Percentiles rank a stretch among this genome's conserved stretches.
phyloP scores from a whole-genome alignment of 2,797 vertebrate species.

The Rhadinocentrus ornatus region DNA sequence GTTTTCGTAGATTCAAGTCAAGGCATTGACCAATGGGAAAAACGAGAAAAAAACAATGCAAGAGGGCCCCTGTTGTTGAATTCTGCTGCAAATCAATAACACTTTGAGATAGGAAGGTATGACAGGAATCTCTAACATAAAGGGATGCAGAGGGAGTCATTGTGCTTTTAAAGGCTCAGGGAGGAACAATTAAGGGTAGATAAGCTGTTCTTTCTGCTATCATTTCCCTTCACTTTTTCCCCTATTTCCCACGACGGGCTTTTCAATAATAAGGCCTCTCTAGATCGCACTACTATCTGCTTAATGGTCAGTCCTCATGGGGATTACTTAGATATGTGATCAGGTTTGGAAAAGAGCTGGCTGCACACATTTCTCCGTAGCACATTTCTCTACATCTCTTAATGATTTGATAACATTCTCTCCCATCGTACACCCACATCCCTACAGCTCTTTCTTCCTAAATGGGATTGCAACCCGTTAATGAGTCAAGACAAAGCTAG shows the following conservation, averaged over 20 bases:
- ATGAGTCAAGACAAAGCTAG: conserved; percentile 73
- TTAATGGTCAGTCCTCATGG: conserved; percentile 64
- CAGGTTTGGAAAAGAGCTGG: conserved; percentile 27
- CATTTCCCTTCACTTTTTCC: conserved; percentile 57
- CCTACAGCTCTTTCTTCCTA: conserved; percentile 40
- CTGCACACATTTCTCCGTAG: conserved; percentile 22
- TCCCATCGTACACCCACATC: neutral
- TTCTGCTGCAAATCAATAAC: conserved; percentile 54
- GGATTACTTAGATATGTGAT: conserved; percentile 43
- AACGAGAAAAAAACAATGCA: conserved; percentile 32
- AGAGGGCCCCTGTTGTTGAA: conserved; percentile 30
- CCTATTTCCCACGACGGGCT: conserved; percentile 64
- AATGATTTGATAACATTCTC: conserved; percentile 33
- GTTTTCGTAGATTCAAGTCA: conserved; percentile 43
- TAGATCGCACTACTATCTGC: conserved; percentile 50
- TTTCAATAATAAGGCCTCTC: conserved; percentile 59
- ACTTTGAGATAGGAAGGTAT: conserved; percentile 58
- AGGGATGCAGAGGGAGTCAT: conserved; percentile 49
- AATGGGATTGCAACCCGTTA: conserved; percentile 65
- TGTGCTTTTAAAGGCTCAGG: conserved; percentile 64
- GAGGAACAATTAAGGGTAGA: conserved; percentile 74
- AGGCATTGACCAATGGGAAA: conserved; percentile 40
- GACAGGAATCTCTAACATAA: conserved; percentile 57
- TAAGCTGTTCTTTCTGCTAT: conserved; percentile 62
- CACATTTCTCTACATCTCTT: conserved; percentile 38